A percentile compares a stretch with the other conserved stretches of the same genome.
These are phyloP conservation scores for Amblyjoppa fuscipennis DNA, from an alignment of 2,888 invertebrate genomes.

Conservation along the genomic window DNA sequence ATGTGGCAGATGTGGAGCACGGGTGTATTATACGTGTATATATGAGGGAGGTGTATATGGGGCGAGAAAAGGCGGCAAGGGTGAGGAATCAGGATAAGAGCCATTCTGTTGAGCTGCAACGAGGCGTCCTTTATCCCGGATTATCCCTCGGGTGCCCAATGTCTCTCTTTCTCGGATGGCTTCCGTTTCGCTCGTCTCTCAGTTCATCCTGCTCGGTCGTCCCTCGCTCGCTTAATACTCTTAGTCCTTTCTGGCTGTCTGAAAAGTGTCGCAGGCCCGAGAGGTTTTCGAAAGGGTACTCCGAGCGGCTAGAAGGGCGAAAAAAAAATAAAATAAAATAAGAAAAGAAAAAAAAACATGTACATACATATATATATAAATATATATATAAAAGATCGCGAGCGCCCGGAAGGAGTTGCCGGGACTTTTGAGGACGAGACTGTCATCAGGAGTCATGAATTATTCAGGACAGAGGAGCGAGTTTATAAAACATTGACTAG, in stretches of 20 bases:
- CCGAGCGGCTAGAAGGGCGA: not conserved
- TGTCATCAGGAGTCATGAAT: conserved; percentile 52
- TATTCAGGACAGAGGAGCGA: conserved; percentile 50
- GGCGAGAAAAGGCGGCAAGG: conserved; percentile 17
- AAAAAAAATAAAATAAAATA: conserved; percentile 22
- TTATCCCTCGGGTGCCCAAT: conserved; percentile 72
- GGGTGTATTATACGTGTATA: not conserved
- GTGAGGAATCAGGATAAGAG: conserved; percentile 65
- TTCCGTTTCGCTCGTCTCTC: conserved; percentile 31
- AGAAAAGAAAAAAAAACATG: not conserved
- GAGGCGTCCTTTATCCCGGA: conserved; percentile 71
- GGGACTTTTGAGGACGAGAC: not conserved
- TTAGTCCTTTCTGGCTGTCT: conserved; percentile 52
- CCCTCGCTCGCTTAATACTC: conserved; percentile 53
- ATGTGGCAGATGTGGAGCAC: not conserved
- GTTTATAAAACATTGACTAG: conserved; percentile 48
- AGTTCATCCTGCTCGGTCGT: conserved; percentile 35
- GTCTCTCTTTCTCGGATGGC: conserved; percentile 35
- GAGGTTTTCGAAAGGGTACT: conserved; percentile 47
- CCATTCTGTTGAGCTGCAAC: conserved; percentile 63
- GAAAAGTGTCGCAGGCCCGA: conserved; percentile 42
- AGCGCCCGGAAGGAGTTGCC: conserved; percentile 23
- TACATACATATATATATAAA: not conserved
- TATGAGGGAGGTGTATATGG: not conserved
- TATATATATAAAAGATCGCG: conserved; percentile 11